Conservation (phyloP, 2,797 vertebrate species). For the Meriones psammophilus region DNA sequence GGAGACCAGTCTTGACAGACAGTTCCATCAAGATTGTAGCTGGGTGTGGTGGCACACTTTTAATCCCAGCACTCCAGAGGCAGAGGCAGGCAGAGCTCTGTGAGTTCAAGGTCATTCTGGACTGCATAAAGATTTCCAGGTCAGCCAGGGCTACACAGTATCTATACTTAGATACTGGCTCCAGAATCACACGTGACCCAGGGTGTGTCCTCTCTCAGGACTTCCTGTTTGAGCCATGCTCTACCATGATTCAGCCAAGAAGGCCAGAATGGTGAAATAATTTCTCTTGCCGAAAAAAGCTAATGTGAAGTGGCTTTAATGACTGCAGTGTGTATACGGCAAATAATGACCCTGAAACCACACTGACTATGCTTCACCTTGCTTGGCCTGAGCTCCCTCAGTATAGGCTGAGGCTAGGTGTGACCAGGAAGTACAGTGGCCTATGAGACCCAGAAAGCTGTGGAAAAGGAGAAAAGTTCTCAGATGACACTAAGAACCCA, state of each 20-base stretch:
- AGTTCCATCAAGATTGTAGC: neutral
- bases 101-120: neutral
- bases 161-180: neutral
- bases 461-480: neutral
- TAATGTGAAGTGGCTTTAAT: neutral
- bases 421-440: neutral
- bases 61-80: neutral
- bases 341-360: neutral
- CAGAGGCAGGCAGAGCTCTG: neutral
- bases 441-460: neutral
- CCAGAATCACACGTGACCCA: neutral
- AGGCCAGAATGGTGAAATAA: neutral
- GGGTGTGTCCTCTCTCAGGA: neutral
- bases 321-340: conserved; percentile 23
- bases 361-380: neutral
- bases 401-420: neutral
- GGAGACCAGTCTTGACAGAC: neutral
- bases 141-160: neutral
- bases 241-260: neutral
- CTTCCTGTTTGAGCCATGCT: conserved; percentile 45
- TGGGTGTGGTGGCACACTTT: neutral
- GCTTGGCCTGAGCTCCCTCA: neutral
- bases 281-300: conserved; percentile 25
- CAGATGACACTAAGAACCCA: neutral
- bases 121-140: neutral